Conservation (phyloP, 2,113 vertebrate species). For the Brienomyrus brachyistius region DNA sequence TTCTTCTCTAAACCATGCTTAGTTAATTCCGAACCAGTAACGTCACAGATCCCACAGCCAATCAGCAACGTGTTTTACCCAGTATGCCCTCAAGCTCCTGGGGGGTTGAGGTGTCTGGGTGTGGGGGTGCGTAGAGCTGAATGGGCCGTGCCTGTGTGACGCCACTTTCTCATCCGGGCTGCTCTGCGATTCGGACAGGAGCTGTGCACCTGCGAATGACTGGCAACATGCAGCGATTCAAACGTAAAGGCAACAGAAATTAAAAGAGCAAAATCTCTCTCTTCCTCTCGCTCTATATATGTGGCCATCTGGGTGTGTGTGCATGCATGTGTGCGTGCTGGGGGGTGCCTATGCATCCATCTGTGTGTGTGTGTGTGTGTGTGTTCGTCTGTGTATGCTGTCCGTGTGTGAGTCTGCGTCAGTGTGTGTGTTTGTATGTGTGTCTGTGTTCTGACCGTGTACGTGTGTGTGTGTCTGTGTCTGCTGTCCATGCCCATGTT, state of each 20-base stretch:
- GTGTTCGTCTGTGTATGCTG: background rate
- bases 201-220: constrained; percentile 38
- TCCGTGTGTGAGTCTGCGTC: background rate
- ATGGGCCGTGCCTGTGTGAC: background rate
- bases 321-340: background rate
- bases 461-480: background rate
- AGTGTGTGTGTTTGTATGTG: constrained; percentile 16
- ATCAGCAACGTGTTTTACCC: background rate
- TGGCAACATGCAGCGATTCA: constrained; percentile 34
- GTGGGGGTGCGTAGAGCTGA: background rate
- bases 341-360: background rate
- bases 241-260: background rate
- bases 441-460: constrained; percentile 12
- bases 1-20: background rate
- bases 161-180: constrained; percentile 41
- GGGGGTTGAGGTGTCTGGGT: background rate
- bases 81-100: background rate
- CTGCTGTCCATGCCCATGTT: background rate
- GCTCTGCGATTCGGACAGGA: constrained; percentile 43
- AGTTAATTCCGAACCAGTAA: background rate
- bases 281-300: constrained; percentile 7
- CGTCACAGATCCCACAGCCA: background rate
- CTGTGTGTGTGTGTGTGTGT: background rate
- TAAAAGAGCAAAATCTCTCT: constrained; percentile 4
- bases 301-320: constrained; percentile 12